Base-by-base conservation (phyloP, 2,888 invertebrate species). In the Microplitis deprimator region DNA sequence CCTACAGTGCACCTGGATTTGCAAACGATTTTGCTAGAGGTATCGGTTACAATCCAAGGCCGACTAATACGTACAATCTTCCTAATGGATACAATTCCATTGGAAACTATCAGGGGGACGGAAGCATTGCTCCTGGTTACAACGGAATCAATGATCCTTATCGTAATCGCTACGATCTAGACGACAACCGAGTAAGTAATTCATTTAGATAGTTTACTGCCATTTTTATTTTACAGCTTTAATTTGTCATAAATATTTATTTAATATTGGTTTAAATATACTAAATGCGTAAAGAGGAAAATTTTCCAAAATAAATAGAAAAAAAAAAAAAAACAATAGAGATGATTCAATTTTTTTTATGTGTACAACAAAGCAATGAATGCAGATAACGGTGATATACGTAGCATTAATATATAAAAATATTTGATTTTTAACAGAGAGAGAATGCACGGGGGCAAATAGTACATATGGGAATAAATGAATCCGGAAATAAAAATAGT, bases 101-200 rank as follows among this genome's bases (percentile, higher is more conserved):
- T 60, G 41, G 67, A 71, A 67, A 67, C 74, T 77, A 74, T 74
- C 74, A 69, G 59, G 67, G 73, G 5, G 13, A 8, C 8, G 29
- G 29, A 74, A 65, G 70, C 40, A 67, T 64, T 77, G 70, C 50
- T 61, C 67, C 74, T 20, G 67, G 71, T 61, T 68, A 70, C 61
- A 29, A 67, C 62, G 77, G 68, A 75, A 68, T 77, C 40, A n/a
- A 59, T 40, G 71, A 70, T 60, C 60, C 17, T 70, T 77, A 74
- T 67, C 77, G 74, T 41, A 75, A 75, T 67, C 67, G 60, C 41
- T 81, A 80, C 79, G 79, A 82, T 62, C 81, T 78, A 16, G 86
- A 87, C 17, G 80, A 81, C 38, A 85, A 83, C 76, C 84, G 85
- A 77, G 88, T 88, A 79, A 82, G 83, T 82, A 10, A 62, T 61